These are phyloP conservation scores for Stylophora pistillata DNA, from an alignment of 64 coral and sea anemone genomes.

Conservation along the genomic window DNA sequence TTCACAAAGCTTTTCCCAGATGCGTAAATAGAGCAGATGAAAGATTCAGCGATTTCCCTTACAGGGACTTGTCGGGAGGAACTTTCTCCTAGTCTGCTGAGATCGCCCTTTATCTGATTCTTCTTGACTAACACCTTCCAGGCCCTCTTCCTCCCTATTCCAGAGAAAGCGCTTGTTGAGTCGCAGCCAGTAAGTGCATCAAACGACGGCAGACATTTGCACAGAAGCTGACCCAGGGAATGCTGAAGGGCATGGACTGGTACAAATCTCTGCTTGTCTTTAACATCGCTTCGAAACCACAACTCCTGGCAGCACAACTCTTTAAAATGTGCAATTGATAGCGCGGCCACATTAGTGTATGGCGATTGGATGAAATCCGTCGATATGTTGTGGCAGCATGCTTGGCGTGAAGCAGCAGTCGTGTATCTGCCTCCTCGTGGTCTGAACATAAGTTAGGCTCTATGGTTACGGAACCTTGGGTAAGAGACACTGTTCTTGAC, in stretches of 20 bases:
- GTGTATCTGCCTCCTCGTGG: conserved; percentile 72
- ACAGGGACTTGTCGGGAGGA: not conserved
- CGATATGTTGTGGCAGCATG: conserved; percentile 50
- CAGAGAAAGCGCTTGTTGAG: not conserved
- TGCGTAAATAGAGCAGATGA: conserved; percentile 47
- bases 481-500: conserved; percentile 27
- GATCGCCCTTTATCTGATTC: no score
- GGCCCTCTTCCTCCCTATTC: no score
- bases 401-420: conserved; percentile 47
- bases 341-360: conserved; percentile 28
- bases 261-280: conserved; percentile 44
- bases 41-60: conserved; percentile 20
- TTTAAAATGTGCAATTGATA: conserved; percentile 20
- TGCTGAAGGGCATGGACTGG: conserved; percentile 37
- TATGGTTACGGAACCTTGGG: not conserved
- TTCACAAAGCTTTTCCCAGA: conserved; percentile 24
- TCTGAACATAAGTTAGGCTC: conserved; percentile 37
- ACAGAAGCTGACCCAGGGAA: not conserved
- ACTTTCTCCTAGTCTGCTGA: no score
- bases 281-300: conserved; percentile 54
- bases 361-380: conserved; percentile 49
- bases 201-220: no score
- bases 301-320: conserved; percentile 23
- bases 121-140: no score
- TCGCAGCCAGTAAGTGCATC: no score